Evolutionary conservation across 2,888 invertebrate genomes (phyloP), one percentile per base, ranked within the genome.

Genomic region (Calliphora vomitoria): DNA sequence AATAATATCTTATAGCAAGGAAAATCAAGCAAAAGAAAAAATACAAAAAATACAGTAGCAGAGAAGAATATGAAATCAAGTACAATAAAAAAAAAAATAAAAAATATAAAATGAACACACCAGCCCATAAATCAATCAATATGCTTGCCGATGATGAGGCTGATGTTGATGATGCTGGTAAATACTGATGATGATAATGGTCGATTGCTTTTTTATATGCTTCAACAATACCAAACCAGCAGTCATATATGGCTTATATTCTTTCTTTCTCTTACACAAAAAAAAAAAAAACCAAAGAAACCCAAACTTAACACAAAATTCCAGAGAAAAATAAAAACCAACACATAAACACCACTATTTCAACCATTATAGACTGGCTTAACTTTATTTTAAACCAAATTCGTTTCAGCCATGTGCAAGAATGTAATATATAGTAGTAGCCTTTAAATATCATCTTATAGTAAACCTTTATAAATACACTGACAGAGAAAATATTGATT

Each of bases 41-140:
- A 20, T 69, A 6, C 0, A 50, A 18, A 35, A 35, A 35, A 35
- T 5, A 35, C 4, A 35, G 5, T 5, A 35, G 35, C 5, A 35
- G 6, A 35, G 35, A 4, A 35, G 6, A 35, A 35, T 35, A 6
- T 6, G 6, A 35, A 35, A 35, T 35, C 35, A 44, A 44, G 11
- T 11, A 44, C 44, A 55, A 35, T 35, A 44, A 44, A 10, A 44
- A 44, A 4, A 44, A 44, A 3, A 44, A 44, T 44, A n/a, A n/a
- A n/a, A n/a, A 41, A 41, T 8, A 41, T 44, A 38, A 60, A 13
- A 18, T 4, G 8, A 6, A 44, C 2, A 44, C 18, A 10, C 4
- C 8, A 10, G 50, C 50, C 53, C 66, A 69, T 80, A 69, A 80
- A 80, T 69, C 58, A 79, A 69, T 79, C 79, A 69, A 60, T 79